These are phyloP conservation scores for Spea multiplicata DNA, from an alignment of 2,113 vertebrate species.

Conservation along the genomic window DNA sequence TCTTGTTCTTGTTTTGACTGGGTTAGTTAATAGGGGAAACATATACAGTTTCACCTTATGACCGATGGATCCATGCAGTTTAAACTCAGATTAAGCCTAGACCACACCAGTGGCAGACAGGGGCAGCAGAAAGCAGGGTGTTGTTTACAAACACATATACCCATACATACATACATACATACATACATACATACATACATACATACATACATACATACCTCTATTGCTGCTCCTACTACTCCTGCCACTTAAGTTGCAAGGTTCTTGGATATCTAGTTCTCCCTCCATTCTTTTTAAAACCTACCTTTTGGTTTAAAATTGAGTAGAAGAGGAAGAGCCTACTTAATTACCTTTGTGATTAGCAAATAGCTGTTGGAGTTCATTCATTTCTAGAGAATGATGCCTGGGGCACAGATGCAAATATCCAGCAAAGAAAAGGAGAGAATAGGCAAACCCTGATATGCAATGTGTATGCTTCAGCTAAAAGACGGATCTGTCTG, in stretches of 20 bases:
- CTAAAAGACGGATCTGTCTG: neutral
- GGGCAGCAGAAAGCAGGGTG: neutral
- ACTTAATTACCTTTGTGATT: neutral
- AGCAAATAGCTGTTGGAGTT: neutral
- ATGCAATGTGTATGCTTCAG: slow-evolving; percentile 18
- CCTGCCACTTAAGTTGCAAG: too few species aligned
- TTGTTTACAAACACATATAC: neutral
- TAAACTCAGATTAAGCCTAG: slow-evolving; percentile 44
- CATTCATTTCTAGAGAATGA: neutral
- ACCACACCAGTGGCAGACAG: slow-evolving; percentile 45
- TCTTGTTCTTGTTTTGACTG: slow-evolving; percentile 45
- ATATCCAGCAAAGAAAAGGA: neutral
- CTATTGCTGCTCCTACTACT: too few species aligned
- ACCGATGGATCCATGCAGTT: slow-evolving; percentile 45
- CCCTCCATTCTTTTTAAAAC: too few species aligned
- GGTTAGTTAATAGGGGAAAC: slow-evolving; percentile 42
- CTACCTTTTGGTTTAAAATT: too few species aligned
- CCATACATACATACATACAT: too few species aligned
- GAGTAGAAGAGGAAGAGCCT: too few species aligned
- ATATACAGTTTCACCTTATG: slow-evolving; percentile 48
- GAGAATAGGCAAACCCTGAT: neutral
- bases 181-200: too few species aligned
- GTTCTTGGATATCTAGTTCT: too few species aligned
- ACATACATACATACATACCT: too few species aligned
- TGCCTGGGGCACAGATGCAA: slow-evolving; percentile 33